A percentile compares a stretch with the other conserved stretches of the same genome.
These are phyloP conservation scores for Chanos chanos DNA, from an alignment of 2,797 vertebrate genomes.

Conservation along the genomic window DNA sequence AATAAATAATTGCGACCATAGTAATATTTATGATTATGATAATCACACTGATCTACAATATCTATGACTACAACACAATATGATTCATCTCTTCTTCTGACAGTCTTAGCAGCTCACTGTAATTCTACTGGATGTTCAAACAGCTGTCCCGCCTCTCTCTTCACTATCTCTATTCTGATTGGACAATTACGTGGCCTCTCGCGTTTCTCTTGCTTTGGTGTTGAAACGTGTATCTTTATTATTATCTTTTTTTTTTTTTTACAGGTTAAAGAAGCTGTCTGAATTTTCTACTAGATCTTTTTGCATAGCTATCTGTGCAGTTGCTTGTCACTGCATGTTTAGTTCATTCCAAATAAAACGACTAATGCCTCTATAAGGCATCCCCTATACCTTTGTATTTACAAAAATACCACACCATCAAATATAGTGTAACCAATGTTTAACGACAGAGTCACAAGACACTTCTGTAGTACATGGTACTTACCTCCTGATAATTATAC, in stretches of 20 bases:
- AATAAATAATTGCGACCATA: neutral
- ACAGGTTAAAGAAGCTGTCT: too few relatives aligned
- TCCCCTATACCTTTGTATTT: too few relatives aligned
- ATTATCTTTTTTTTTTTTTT: too few relatives aligned
- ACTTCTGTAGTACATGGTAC: slow-evolving; percentile 45
- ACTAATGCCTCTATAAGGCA: too few relatives aligned
- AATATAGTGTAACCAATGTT: too few relatives aligned
- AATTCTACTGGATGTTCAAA: slow-evolving; percentile 10
- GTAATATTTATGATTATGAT: slow-evolving; percentile 15
- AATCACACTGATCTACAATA: neutral
- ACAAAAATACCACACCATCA: too few relatives aligned
- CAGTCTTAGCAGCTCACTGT: slow-evolving; percentile 26
- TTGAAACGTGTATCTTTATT: too few relatives aligned
- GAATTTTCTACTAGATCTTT: neutral
- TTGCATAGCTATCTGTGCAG: neutral
- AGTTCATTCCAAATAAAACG: too few relatives aligned
- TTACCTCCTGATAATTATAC: slow-evolving; percentile 30
- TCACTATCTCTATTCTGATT: too few relatives aligned
- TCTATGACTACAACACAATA: neutral
- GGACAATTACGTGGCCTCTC: neutral
- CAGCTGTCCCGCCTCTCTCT: neutral
- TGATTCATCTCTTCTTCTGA: neutral
- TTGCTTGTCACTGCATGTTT: neutral
- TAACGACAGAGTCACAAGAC: slow-evolving; percentile 22
- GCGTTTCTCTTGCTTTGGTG: too few relatives aligned